These are phyloP conservation scores for Agrotis clavis DNA, from an alignment of 2,888 invertebrate genomes.

Conservation along the genomic window DNA sequence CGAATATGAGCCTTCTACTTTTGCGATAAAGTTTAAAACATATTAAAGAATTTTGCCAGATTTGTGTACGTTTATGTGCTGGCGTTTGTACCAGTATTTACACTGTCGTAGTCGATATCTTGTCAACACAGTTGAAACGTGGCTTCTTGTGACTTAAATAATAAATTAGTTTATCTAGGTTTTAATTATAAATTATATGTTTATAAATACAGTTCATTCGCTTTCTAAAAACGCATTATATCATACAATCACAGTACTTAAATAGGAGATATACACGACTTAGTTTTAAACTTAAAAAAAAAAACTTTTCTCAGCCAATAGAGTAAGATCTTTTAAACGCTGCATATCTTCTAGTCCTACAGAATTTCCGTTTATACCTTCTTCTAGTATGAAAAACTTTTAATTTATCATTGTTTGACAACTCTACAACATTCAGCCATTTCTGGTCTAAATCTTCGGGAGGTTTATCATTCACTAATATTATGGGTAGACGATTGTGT, in stretches of 20 bases:
- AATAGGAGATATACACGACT: constrained; percentile 38
- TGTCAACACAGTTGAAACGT: neutral
- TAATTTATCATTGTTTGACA: constrained; percentile 79
- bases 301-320: constrained; percentile 75
- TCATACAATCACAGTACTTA: constrained; percentile 51
- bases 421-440: constrained; percentile 80
- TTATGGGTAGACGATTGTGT: constrained; percentile 78
- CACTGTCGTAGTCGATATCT: neutral
- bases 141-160: neutral
- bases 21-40: too few species aligned
- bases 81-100: neutral
- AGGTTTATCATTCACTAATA: constrained; percentile 85
- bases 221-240: constrained; percentile 20
- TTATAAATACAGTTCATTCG: constrained; percentile 23
- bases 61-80: too few species aligned
- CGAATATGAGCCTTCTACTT: too few species aligned
- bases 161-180: neutral
- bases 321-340: constrained; percentile 87
- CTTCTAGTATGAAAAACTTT: constrained; percentile 79
- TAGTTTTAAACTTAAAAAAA: neutral
- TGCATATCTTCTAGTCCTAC: constrained; percentile 80
- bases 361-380: constrained; percentile 83
- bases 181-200: neutral
- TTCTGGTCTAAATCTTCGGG: constrained; percentile 85
- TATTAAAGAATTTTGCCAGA: too few species aligned